Conservation (phyloP, 2,888 invertebrate genomes). For the Parnassius orleans region DNA sequence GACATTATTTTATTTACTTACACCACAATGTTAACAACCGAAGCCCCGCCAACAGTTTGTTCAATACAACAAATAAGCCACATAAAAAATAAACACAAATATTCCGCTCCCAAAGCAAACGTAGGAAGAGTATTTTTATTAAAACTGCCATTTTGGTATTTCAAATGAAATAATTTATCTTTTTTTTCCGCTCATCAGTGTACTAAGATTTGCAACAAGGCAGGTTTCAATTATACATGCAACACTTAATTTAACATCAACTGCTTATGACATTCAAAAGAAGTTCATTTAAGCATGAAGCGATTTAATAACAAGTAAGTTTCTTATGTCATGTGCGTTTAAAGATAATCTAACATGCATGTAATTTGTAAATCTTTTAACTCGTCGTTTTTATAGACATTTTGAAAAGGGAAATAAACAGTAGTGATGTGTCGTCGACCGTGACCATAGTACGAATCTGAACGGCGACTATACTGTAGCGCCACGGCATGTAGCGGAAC, state of each 20-base stretch:
- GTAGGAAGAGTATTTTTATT: conserved; percentile 23
- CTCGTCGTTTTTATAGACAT: conserved; percentile 17
- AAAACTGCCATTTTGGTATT: conserved; percentile 12
- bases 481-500: conserved; percentile 66
- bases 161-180: conserved; percentile 17
- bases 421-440: conserved; percentile 46
- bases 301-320: conserved; percentile 30
- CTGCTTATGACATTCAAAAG: conserved; percentile 28
- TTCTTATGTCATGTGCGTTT: conserved; percentile 27
- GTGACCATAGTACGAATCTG: conserved; percentile 50
- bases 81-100: conserved; percentile 5
- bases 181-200: conserved; percentile 12
- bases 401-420: conserved; percentile 44
- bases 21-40: conserved; percentile 22
- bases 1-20: conserved; percentile 31
- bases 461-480: conserved; percentile 41
- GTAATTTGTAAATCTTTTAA: conserved; percentile 28
- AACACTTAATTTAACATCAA: conserved; percentile 27
- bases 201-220: conserved; percentile 18
- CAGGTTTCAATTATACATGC: conserved; percentile 27
- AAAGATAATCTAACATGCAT: conserved; percentile 29
- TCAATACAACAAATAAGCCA: conserved; percentile 15
- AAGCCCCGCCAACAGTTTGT: conserved; percentile 16
- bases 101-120: conserved; percentile 17
- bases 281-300: conserved; percentile 29